phyloP scores from a whole-genome alignment of 2,113 vertebrate genomes.

The Pseudorectes ferrugineus region DNA sequence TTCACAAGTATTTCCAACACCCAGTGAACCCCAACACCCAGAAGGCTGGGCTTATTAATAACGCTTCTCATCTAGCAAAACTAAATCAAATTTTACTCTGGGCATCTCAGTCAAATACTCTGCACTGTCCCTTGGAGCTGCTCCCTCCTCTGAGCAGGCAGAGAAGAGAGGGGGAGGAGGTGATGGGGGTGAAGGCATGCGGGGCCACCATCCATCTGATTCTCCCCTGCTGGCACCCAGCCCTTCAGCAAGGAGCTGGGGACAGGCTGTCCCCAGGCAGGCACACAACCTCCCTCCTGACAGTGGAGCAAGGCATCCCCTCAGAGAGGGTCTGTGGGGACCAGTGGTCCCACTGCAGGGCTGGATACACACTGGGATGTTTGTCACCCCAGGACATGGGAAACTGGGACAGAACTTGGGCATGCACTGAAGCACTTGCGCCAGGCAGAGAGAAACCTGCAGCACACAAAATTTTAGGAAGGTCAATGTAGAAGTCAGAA shows the following conservation, averaged over 20 bases:
- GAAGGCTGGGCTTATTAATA: neutral
- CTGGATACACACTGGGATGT: neutral
- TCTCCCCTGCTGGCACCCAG: neutral
- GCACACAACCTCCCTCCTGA: neutral
- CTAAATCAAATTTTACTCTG: neutral
- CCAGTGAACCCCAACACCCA: neutral
- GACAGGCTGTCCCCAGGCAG: neutral
- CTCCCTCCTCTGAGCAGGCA: neutral
- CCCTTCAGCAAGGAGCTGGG: neutral
- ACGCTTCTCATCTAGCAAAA: neutral
- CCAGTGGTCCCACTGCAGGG: accelerated
- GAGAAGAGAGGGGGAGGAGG: neutral
- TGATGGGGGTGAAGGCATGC: accelerated
- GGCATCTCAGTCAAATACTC: neutral
- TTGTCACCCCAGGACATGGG: neutral
- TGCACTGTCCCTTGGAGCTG: neutral
- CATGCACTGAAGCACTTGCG: neutral
- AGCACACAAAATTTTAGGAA: neutral
- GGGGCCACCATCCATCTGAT: neutral
- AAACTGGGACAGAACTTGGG: neutral
- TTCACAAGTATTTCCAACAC: neutral
- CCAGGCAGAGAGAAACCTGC: neutral
- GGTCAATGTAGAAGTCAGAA: neutral
- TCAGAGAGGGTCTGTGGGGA: neutral
- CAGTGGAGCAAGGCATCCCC: neutral